A percentile compares a stretch with the other conserved stretches of the same genome.
Evolutionary conservation across 2,797 vertebrate species (phyloP).

Genomic region (Rhincodon typus): DNA sequence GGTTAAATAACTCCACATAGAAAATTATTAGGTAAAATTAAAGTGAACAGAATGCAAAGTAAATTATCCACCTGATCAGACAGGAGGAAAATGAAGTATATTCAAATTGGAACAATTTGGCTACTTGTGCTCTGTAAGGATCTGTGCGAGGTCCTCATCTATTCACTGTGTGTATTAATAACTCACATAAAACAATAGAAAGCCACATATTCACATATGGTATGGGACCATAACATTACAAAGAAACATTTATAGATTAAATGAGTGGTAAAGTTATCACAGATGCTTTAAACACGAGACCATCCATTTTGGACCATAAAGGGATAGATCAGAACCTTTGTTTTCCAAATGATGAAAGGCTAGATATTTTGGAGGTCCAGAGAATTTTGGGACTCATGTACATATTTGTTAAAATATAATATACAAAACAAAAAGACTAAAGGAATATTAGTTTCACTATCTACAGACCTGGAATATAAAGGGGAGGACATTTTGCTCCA

Average conservation of each 20-base stretch:
- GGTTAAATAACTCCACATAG: not conserved
- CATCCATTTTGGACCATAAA: not conserved
- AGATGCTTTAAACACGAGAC: not conserved
- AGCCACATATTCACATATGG: not conserved
- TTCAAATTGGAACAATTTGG: not conserved
- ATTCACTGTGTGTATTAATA: no score
- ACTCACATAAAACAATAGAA: not conserved
- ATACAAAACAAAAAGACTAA: no score
- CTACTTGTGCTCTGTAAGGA: not conserved
- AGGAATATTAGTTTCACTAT: no score
- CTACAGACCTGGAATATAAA: no score
- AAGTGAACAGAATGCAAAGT: not conserved
- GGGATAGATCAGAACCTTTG: not conserved
- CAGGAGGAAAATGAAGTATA: not conserved
- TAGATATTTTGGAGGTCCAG: not conserved
- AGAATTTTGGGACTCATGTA: not conserved
- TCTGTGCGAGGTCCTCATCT: not conserved
- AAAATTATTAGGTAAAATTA: not conserved
- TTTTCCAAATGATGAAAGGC: not conserved
- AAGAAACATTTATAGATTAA: not conserved
- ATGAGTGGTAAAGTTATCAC: not conserved
- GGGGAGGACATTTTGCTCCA: no score
- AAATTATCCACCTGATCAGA: not conserved
- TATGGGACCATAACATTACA: not conserved
- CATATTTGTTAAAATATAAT: no score